Base-by-base conservation (phyloP, 2,113 vertebrate genomes). In the Cochlearius cochlearius region DNA sequence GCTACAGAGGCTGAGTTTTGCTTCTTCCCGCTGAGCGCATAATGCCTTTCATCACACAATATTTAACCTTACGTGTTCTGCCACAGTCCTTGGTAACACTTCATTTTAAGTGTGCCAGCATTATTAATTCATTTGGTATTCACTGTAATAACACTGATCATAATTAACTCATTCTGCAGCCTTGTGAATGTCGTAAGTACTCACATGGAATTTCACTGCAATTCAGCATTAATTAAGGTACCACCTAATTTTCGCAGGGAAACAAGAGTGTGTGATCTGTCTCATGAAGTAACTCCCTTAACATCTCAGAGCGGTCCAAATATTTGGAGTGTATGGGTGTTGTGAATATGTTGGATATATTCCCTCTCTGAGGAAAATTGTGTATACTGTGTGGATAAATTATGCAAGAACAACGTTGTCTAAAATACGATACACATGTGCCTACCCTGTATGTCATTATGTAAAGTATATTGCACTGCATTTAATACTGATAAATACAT, bases 81-180 rank as follows among this genome's bases (percentile, higher is more conserved):
- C 92, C 43, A 43, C 94, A 75, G 86, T 62, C 91, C 90, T 95
- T 89, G 78, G 81, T 93, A 97, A 92, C 96, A 93, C 96, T 97
- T 98, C 91, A 89, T 97, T 96, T 93, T 79, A 95, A 97, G 91
- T 85, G 79, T 97, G 91, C 93, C 95, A 91, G 96, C 81, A 85
- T 96, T 97, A 97, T 98, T 97, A 98, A 98, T 97, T 98, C 94
- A 97, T 97, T 96, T 86, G 86, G 75, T 96, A 97, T 97, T 98
- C 96, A 90, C 64, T 93, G 96, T 96, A 96, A 98, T 96, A 98
- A 90, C 91, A 96, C 88, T 87, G 96, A 97, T 97, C 92, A 63
- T 94, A 97, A 98, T 97, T 97, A 98, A 97, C 96, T 98, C 96
- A 73, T 98, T 97, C 97, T 77, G 76, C 83, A 97, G 97, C 96